Base-by-base conservation (phyloP, 2,797 vertebrate species). In the Cetoscarus ocellatus region DNA sequence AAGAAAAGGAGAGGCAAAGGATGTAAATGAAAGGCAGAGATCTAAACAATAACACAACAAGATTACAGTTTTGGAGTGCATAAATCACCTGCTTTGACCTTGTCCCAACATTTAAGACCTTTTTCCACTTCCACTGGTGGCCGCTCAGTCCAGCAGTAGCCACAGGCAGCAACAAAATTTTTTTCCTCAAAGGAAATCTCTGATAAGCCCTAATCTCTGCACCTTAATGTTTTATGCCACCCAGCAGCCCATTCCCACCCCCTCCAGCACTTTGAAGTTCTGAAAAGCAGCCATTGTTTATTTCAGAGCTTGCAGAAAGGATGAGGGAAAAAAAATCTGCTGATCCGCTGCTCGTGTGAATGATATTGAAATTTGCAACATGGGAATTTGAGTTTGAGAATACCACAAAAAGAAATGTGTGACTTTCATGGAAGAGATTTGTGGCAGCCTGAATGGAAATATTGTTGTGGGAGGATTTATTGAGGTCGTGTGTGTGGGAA, bases 161-260 rank as follows among this genome's bases (percentile, higher is more conserved):
- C n/a, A n/a, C 17, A 52, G 53, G 55, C 44, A 60, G 40, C 77
- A 62, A 74, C 38, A 10, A 74, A 42, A 11, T 27, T 12, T 9
- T 54, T 77, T 76, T 77, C 49, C 74, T 72, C 60, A 80, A 71
- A 77, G 75, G 77, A 88, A 91, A 83, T 74, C 75, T 85, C 63
- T 62, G 81, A 91, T 87, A 89, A 91, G 50, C 56, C 18, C 61
- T 89, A 92, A 92, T 91, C 89, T 85, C 79, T 89, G 38, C 70
- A 91, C 83, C 88, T 90, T 90, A 79, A 88, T 86, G 80, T 80
- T 86, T 67, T 73, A 83, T 82, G 68, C 79, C 67, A 77, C 75
- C 56, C 43, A 72, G 57, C 53, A 71, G 52, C 64, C 53, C 61
- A 15, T 66, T 87, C 47, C 66, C 57, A 50, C 40, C 65, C 73